phyloP scores from a whole-genome alignment of 2,797 vertebrate genomes.

The Nannoperca obscura region DNA sequence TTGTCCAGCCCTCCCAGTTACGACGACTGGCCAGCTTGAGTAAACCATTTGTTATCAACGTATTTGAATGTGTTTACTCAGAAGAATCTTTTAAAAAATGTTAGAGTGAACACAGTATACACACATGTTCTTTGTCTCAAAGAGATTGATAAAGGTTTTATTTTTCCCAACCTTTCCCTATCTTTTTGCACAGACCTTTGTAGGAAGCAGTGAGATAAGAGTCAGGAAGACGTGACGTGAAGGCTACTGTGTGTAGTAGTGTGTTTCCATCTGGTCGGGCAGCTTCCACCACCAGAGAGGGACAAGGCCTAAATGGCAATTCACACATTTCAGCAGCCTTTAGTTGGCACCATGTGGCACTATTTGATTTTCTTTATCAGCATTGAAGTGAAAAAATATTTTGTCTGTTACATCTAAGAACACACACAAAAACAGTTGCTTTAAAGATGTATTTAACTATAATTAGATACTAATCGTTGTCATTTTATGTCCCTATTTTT shows the following conservation, averaged over 20 bases:
- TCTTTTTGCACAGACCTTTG: constrained; percentile 13
- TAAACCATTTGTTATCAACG: constrained; percentile 62
- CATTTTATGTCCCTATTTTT: not conserved
- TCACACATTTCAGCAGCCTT: constrained; percentile 13
- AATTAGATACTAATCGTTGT: not conserved
- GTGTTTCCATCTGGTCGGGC: constrained; percentile 6
- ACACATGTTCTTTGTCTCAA: not conserved
- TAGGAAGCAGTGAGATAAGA: constrained; percentile 38
- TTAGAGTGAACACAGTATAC: not conserved
- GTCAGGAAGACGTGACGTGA: constrained; percentile 19
- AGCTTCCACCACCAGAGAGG: constrained; percentile 1
- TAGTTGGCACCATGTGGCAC: not conserved
- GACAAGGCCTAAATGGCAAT: constrained; percentile 12
- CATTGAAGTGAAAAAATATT: not conserved
- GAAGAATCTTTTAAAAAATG: not conserved
- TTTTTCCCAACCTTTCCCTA: constrained; percentile 2
- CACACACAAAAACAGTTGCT: not conserved
- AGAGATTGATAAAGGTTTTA: not conserved
- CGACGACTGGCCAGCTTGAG: constrained; percentile 45
- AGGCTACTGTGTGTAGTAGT: not conserved
- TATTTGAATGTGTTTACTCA: not conserved
- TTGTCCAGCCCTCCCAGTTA: constrained; percentile 65
- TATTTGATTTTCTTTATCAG: not conserved
- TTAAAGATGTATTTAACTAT: not conserved
- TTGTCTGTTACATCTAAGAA: constrained; percentile 1